Evolutionary conservation across 2,888 invertebrate genomes (phyloP), one percentile per base, ranked within the genome.

Genomic region (Thyatira batis): DNA sequence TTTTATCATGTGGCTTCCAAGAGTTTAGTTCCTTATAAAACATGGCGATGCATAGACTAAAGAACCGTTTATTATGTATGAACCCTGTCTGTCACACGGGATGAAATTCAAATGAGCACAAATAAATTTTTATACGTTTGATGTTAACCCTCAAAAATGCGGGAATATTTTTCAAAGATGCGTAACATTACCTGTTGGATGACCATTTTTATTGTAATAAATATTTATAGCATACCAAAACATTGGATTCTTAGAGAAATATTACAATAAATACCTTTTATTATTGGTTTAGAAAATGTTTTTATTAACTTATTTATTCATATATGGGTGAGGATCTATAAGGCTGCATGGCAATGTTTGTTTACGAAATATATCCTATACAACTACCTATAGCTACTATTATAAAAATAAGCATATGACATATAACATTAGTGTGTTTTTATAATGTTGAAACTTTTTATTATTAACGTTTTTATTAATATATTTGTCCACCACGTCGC

Each of bases 61-160:
- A 49, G 45, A 51, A 50, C 28, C 70, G 67, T 84, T 85, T 86
- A 85, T 80, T 87, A 89, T 88, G 84, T 84, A 89, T 87, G 87
- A 84, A 70, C 60, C 69, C 58, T 65, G 76, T 74, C 71, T 73
- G 78, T 78, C 81, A 74, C 65, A 66, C 61, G 69, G 69, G 74
- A 84, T 86, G 85, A 87, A 88, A 89, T 87, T 89, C 87, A 86
- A 86, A 89, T 86, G 87, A 82, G 78, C 58, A 51, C 67, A 82
- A 82, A 83, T 85, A 85, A 71, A 69, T 83, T 85, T 88, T 88
- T 83, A 87, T 78, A 70, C 77, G 71, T 84, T 85, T 84, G 78
- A 83, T 82, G 84, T 80, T 65, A 78, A 76, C 80, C 83, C 78
- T 79, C 69, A 65, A 58, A 71, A 71, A 62, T 54, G 52, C 45